Evolutionary conservation across 2,113 vertebrate species (phyloP).

Genomic region (Papio anubis): DNA sequence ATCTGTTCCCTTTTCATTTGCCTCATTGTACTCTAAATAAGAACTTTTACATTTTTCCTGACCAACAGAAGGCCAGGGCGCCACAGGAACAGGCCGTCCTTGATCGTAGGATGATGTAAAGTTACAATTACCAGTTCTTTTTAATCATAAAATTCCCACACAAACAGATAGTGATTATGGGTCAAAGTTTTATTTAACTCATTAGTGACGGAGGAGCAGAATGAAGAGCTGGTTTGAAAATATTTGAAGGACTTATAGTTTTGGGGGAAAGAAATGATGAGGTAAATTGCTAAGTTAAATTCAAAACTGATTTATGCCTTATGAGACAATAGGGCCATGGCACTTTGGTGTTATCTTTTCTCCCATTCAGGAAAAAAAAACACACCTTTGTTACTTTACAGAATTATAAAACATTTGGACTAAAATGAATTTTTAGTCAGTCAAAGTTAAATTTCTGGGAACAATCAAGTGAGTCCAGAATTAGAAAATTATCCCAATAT

Average conservation of each 20-base stretch:
- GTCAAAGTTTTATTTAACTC: neutral
- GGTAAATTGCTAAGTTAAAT: neutral
- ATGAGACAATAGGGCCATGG: neutral
- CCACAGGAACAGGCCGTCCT: neutral
- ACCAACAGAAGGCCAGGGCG: neutral
- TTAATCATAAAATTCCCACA: neutral
- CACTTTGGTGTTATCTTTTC: neutral
- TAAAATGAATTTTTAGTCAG: neutral
- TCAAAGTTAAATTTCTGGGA: neutral
- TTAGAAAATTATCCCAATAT: neutral
- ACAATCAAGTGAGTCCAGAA: neutral
- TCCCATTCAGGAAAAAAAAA: neutral
- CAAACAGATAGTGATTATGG: neutral
- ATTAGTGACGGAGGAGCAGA: neutral
- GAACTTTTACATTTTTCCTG: neutral
- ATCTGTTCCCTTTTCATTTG: neutral
- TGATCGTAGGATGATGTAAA: neutral
- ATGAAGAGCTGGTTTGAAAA: neutral
- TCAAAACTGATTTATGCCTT: neutral
- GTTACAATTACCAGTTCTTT: neutral
- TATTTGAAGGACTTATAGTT: neutral
- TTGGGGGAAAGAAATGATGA: neutral
- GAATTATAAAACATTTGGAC: neutral
- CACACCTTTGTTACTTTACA: neutral
- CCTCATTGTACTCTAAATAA: neutral